Percentiles rank a stretch among this genome's conserved stretches.
Evolutionary conservation across 2,113 vertebrate genomes (phyloP).

Genomic region (Corvus hawaiiensis): DNA sequence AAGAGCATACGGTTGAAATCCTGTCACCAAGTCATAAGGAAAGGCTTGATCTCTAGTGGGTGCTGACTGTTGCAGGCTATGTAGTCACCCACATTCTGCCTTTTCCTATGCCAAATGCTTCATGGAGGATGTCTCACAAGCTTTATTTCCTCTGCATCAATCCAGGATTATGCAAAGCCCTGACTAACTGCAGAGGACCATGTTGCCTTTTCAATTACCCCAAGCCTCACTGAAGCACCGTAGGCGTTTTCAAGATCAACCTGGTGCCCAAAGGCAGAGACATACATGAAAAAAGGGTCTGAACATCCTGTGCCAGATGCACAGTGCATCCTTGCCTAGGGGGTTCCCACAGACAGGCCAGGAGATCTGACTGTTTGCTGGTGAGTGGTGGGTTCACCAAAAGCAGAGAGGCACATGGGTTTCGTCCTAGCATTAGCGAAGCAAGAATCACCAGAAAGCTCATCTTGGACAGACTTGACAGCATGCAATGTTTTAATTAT

Average conservation of each 20-base stretch:
- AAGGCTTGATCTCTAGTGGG: background rate
- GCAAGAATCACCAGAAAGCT: background rate
- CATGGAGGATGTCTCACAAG: background rate
- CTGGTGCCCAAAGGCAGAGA: background rate
- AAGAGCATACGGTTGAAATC: background rate
- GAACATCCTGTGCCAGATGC: background rate
- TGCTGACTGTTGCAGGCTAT: background rate
- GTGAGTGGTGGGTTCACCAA: background rate
- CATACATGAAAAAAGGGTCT: background rate
- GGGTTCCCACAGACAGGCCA: background rate
- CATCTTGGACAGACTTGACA: background rate
- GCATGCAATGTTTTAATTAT: background rate
- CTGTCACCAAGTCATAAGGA: background rate
- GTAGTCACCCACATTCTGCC: background rate
- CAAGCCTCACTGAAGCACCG: background rate
- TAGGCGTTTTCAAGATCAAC: background rate
- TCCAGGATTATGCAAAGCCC: background rate
- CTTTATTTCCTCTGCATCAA: background rate
- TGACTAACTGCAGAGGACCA: background rate
- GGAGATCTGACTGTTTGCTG: background rate
- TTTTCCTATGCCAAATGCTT: background rate
- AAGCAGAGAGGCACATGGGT: accelerated
- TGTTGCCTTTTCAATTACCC: background rate
- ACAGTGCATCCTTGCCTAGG: background rate
- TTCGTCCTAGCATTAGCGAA: background rate